These are phyloP conservation scores for Axea sp. DNA, from an alignment of 2,888 invertebrate genomes.

Conservation along the genomic window DNA sequence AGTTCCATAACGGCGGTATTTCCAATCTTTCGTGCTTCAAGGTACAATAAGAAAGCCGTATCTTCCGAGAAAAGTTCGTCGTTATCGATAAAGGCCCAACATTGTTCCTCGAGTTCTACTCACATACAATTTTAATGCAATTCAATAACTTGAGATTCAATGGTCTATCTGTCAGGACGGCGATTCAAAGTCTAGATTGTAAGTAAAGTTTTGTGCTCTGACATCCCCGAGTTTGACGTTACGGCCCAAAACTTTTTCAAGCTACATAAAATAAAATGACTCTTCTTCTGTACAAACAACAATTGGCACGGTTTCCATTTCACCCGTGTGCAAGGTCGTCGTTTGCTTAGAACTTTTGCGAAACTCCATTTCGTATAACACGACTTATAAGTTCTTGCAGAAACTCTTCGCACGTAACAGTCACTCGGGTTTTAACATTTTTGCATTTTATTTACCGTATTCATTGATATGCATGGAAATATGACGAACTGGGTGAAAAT, in stretches of 20 bases:
- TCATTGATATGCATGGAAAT: slow-evolving; percentile 40
- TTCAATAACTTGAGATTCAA: slow-evolving; percentile 55
- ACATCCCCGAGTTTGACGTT: slow-evolving; percentile 53
- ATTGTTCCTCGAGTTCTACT: slow-evolving; percentile 86
- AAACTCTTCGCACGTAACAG: slow-evolving; percentile 7
- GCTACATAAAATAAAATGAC: slow-evolving; percentile 24
- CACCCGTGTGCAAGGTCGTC: slow-evolving; percentile 31
- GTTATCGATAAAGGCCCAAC: slow-evolving; percentile 88
- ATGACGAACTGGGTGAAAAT: slow-evolving; percentile 23
- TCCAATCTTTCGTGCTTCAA: slow-evolving; percentile 82
- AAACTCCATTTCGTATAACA: slow-evolving; percentile 26
- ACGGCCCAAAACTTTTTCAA: slow-evolving; percentile 1
- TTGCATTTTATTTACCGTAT: slow-evolving; percentile 26
- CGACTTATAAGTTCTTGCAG: slow-evolving; percentile 19
- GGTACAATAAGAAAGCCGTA: slow-evolving; percentile 85
- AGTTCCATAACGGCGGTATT: slow-evolving; percentile 84
- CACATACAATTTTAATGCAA: slow-evolving; percentile 47
- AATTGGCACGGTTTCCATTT: slow-evolving; percentile 45
- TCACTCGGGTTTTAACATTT: slow-evolving; percentile 11
- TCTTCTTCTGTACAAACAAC: slow-evolving; percentile 28
- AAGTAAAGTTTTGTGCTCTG: slow-evolving; percentile 19
- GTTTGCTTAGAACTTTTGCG: slow-evolving; percentile 12
- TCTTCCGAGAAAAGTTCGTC: slow-evolving; percentile 86
- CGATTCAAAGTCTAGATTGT: slow-evolving; percentile 26
- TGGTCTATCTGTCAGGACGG: slow-evolving; percentile 29